A percentile compares a stretch with the other conserved stretches of the same genome.
Evolutionary conservation across 2,888 invertebrate species (phyloP).

Genomic region (Myathropa florea): DNA sequence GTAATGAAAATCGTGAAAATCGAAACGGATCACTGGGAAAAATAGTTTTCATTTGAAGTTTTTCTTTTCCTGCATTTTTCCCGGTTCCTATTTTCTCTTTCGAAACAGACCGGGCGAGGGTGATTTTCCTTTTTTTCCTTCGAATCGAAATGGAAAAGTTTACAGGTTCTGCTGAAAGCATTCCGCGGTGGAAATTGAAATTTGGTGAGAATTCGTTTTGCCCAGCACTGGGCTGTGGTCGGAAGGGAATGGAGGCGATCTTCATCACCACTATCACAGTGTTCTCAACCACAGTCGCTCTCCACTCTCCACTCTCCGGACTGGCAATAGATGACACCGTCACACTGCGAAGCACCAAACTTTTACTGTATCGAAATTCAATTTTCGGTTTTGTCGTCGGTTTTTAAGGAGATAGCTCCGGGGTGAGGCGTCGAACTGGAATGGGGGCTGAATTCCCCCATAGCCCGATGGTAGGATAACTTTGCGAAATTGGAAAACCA

Average conservation of each 20-base stretch:
- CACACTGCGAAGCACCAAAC: constrained; percentile 59
- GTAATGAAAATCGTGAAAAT: constrained; percentile 43
- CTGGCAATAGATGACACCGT: constrained; percentile 56
- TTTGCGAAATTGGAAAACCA: constrained; percentile 65
- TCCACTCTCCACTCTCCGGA: not conserved
- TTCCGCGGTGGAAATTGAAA: constrained; percentile 70
- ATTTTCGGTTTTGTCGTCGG: constrained; percentile 65
- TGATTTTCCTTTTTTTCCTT: constrained; percentile 6
- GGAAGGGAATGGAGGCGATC: constrained; percentile 24
- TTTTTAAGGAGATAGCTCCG: constrained; percentile 21
- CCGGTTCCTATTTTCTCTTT: constrained; percentile 10
- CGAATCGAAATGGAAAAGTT: constrained; percentile 51
- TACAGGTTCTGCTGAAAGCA: constrained; percentile 63
- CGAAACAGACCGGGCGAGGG: not conserved
- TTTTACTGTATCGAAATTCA: constrained; percentile 69
- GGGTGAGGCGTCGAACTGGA: not conserved
- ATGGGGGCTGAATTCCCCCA: constrained; percentile 35
- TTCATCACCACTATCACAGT: constrained; percentile 42
- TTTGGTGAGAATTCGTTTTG: constrained; percentile 63
- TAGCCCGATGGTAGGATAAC: constrained; percentile 34
- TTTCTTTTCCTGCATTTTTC: not conserved
- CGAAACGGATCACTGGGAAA: constrained; percentile 54
- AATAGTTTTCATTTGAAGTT: constrained; percentile 61
- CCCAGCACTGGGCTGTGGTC: not conserved
- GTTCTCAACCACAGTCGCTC: constrained; percentile 35